Conservation (phyloP, 2,113 vertebrate genomes). For the Coreoperca whiteheadi region DNA sequence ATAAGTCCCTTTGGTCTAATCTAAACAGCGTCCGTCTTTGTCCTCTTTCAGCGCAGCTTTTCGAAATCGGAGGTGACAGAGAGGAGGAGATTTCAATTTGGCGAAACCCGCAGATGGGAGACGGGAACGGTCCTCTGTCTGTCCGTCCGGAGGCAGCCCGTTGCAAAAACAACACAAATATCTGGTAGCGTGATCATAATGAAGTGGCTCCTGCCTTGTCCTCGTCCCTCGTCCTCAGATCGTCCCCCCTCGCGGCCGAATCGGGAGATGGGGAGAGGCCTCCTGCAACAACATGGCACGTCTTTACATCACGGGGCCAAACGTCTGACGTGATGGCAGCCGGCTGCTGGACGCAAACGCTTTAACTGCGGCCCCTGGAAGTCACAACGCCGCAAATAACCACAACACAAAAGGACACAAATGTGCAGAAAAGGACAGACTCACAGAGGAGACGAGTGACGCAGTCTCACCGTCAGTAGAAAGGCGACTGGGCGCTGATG, state of each 20-base stretch:
- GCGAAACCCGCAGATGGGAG: no score
- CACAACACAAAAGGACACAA: no score
- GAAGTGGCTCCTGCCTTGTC: slow-evolving; percentile 26
- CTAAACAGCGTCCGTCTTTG: neutral
- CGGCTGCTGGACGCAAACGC: no score
- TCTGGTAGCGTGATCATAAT: neutral
- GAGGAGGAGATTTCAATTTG: no score
- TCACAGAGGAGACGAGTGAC: no score
- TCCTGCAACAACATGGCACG: slow-evolving; percentile 14
- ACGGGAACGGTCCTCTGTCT: no score
- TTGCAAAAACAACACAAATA: neutral
- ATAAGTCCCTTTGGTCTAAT: neutral
- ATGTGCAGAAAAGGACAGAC: no score
- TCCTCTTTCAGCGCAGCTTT: neutral
- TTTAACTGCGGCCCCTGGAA: no score
- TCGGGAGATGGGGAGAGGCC: neutral
- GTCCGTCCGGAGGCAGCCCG: no score
- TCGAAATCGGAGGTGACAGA: neutral
- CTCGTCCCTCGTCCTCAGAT: neutral
- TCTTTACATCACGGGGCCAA: neutral
- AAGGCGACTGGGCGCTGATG: slow-evolving; percentile 41
- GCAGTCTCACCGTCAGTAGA: slow-evolving; percentile 66
- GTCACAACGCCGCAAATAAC: no score
- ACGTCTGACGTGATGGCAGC: neutral
- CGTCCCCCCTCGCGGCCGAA: neutral